These are phyloP conservation scores for Prionace glauca DNA, from an alignment of 2,797 vertebrate species.

Conservation along the genomic window DNA sequence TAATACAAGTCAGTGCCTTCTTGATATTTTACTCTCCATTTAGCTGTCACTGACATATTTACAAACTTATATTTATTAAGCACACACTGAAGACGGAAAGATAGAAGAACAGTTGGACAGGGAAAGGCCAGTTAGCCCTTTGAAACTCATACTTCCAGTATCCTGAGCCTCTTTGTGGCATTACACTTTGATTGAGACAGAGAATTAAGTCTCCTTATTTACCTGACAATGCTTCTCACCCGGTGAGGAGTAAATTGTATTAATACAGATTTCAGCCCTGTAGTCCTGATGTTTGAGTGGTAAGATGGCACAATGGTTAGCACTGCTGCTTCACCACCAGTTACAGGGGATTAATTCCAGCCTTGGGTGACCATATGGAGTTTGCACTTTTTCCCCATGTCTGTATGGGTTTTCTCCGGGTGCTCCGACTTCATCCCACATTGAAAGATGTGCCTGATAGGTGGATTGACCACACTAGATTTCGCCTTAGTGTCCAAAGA, in stretches of 20 bases:
- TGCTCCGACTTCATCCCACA: too few species aligned
- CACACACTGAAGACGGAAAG: not conserved
- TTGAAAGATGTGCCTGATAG: too few species aligned
- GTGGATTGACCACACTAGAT: too few species aligned
- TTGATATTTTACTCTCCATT: not conserved
- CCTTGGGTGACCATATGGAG: too few species aligned
- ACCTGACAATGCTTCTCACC: not conserved
- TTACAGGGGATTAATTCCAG: too few species aligned
- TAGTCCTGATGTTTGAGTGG: not conserved
- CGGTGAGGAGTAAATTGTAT: not conserved
- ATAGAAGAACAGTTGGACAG: not conserved
- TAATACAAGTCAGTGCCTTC: not conserved
- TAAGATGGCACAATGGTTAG: too few species aligned
- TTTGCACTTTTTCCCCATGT: too few species aligned
- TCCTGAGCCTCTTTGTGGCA: not conserved
- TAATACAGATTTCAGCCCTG: not conserved
- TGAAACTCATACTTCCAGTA: not conserved
- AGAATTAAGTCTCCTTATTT: not conserved
- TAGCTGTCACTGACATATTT: slow-evolving; percentile 4
- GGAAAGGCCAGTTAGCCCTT: not conserved
- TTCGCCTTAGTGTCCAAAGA: too few species aligned
- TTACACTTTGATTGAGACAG: not conserved
- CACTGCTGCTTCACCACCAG: too few species aligned
- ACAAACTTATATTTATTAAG: slow-evolving; percentile 5
- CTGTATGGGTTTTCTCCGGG: too few species aligned